These are phyloP conservation scores for Butastur rufipennis DNA, from an alignment of 2,113 vertebrate species.

Conservation along the genomic window DNA sequence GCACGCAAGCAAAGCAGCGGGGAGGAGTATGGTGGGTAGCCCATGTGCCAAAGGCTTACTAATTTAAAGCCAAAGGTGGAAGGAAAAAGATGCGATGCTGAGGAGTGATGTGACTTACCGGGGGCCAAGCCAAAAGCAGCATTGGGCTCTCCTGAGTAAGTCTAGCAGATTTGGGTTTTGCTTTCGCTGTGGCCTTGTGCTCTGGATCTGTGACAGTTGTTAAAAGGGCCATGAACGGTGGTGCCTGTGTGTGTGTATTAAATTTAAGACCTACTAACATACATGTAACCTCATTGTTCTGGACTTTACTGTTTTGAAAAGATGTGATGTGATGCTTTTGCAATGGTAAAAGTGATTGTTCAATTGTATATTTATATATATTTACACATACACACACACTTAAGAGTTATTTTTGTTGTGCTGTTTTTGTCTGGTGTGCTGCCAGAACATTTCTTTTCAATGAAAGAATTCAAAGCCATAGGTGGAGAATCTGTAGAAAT, in stretches of 20 bases:
- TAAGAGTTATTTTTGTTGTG: background rate
- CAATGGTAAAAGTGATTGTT: background rate
- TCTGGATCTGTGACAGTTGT: background rate
- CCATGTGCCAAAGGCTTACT: background rate
- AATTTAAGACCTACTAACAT: background rate
- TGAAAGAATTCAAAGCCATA: background rate
- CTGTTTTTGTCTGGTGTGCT: background rate
- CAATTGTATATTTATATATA: background rate
- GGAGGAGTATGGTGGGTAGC: background rate
- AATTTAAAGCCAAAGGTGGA: background rate
- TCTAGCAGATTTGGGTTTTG: fast-evolving
- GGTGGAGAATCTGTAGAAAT: background rate
- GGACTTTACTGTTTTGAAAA: background rate
- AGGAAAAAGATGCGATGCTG: fast-evolving
- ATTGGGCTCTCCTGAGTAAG: background rate
- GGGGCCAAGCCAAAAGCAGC: background rate
- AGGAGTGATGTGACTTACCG: background rate
- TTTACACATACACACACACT: background rate
- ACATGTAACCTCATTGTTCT: fast-evolving
- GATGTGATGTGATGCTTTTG: background rate
- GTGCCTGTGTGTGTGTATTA: background rate
- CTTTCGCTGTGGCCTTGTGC: background rate
- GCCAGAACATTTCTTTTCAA: background rate
- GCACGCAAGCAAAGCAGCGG: background rate
- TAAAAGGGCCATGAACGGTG: background rate